A percentile compares a stretch with the other conserved stretches of the same genome.
Conservation (phyloP, 2,888 invertebrate genomes). For the Elmis aenea region DNA sequence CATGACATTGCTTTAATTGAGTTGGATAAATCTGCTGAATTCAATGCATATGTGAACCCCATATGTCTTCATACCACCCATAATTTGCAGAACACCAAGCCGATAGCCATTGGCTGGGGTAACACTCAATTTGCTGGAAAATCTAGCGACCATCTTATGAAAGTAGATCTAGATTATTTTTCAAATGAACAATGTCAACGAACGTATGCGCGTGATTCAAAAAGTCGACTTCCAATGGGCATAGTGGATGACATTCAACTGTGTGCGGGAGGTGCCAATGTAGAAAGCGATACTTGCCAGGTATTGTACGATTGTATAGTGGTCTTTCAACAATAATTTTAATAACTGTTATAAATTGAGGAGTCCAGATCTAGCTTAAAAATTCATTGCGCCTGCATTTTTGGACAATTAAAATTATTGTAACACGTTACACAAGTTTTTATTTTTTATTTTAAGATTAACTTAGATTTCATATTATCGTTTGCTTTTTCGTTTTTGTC, state of each 20-base stretch:
- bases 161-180: constrained; percentile 23
- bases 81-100: constrained; percentile 15
- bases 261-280: constrained; percentile 28
- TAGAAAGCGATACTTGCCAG: constrained; percentile 30
- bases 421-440: too few relatives aligned
- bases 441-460: too few relatives aligned
- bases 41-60: constrained; percentile 41
- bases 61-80: constrained; percentile 40
- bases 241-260: constrained; percentile 26
- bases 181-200: constrained; percentile 14
- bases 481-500: too few relatives aligned
- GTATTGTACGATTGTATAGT: constrained; percentile 18
- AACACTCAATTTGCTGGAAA: constrained; percentile 5
- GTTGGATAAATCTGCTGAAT: constrained; percentile 36
- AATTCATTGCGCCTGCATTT: too few relatives aligned
- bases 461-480: too few relatives aligned
- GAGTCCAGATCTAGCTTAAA: too few relatives aligned
- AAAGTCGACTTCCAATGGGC: constrained; percentile 17
- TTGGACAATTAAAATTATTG: too few relatives aligned
- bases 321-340: too few relatives aligned
- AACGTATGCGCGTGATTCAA: constrained; percentile 22
- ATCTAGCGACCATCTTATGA: constrained; percentile 22
- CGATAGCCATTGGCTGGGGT: constrained; percentile 44
- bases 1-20: constrained; percentile 49
- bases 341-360: too few relatives aligned